Percentiles rank a stretch among this genome's conserved stretches.
Conservation (phyloP, 92 coral and sea anemone species). For the Porites rus region DNA sequence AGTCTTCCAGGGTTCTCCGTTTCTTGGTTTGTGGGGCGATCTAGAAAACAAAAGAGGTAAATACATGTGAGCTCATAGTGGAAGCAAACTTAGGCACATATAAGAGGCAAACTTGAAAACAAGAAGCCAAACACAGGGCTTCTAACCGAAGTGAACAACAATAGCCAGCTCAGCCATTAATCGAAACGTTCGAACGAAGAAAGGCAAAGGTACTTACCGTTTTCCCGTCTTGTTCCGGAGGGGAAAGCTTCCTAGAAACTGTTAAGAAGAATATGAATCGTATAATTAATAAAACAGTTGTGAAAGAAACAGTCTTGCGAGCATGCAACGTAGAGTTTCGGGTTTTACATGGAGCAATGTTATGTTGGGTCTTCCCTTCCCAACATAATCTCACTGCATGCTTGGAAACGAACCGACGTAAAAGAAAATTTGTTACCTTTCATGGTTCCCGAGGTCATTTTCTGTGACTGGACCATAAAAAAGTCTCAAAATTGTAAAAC, state of each 20-base stretch:
- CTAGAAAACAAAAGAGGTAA: conserved; percentile 50
- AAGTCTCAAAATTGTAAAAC: conserved; percentile 53
- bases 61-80: background rate
- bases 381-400: conserved; percentile 76
- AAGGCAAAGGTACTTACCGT: conserved; percentile 59
- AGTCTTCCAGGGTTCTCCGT: conserved; percentile 92
- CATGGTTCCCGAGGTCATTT: conserved; percentile 85
- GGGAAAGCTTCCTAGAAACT: conserved; percentile 74
- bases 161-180: conserved; percentile 48
- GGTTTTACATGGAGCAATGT: conserved; percentile 27
- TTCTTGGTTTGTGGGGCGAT: conserved; percentile 91
- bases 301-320: conserved; percentile 6
- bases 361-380: conserved; percentile 9
- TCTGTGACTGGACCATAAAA: conserved; percentile 58
- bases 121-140: conserved; percentile 52
- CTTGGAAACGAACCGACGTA: conserved; percentile 48
- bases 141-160: conserved; percentile 44
- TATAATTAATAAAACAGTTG: background rate
- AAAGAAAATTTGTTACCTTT: conserved; percentile 78
- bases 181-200: conserved; percentile 47
- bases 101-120: conserved; percentile 34
- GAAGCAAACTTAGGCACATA: background rate
- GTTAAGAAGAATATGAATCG: conserved; percentile 35
- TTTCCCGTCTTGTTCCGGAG: conserved; percentile 49
- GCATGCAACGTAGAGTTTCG: conserved; percentile 16